Evolutionary conservation across 2,113 vertebrate genomes (phyloP).

Genomic region (Actenoides hombroni): DNA sequence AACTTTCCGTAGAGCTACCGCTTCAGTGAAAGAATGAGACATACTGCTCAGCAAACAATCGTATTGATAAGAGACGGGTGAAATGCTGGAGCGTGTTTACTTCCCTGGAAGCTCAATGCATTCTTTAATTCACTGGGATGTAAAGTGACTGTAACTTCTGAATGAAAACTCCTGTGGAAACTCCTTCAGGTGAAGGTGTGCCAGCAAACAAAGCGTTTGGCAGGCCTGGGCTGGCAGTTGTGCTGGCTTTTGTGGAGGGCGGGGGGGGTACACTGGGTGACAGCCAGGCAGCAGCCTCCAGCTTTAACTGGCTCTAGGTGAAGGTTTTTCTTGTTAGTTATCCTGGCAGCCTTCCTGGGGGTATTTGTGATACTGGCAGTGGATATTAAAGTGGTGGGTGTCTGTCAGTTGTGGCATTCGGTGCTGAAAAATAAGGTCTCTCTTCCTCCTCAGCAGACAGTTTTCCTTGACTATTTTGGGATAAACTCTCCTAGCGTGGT

Average conservation of each 20-base stretch:
- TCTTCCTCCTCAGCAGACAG: neutral
- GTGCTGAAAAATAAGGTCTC: neutral
- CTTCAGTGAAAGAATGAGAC: neutral
- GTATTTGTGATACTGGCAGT: neutral
- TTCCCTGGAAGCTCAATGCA: neutral
- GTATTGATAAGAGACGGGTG: neutral
- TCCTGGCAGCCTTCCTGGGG: neutral
- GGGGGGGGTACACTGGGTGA: neutral
- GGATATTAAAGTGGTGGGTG: neutral
- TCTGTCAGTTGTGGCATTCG: neutral
- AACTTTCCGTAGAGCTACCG: fast-evolving
- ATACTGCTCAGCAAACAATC: neutral
- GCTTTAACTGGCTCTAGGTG: neutral
- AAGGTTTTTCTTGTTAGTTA: neutral
- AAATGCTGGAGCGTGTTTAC: neutral
- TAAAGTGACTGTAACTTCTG: neutral
- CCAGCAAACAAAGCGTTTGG: neutral
- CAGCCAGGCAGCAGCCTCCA: neutral
- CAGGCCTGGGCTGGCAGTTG: neutral
- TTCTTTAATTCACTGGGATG: neutral
- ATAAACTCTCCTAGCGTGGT: fast-evolving
- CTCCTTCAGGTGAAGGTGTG: neutral
- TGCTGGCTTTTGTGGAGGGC: neutral
- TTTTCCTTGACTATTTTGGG: neutral
- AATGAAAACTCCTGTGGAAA: neutral